phyloP scores from a whole-genome alignment of 2,113 vertebrate genomes.

The Chroicocephalus ridibundus region DNA sequence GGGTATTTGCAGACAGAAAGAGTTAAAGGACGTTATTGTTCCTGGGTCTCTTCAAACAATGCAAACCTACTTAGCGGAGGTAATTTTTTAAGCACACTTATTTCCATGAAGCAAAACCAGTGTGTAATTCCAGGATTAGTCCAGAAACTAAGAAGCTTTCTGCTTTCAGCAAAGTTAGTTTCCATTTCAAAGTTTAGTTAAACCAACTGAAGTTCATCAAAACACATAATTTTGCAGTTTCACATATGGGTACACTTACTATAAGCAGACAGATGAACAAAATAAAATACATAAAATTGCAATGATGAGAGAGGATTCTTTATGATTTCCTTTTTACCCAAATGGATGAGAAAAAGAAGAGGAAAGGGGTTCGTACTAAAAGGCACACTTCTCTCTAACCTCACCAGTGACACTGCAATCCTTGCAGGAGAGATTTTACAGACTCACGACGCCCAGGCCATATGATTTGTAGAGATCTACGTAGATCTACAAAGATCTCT shows the following conservation, averaged over 20 bases:
- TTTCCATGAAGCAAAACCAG: slow-evolving; percentile 49
- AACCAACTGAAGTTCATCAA: slow-evolving; percentile 15
- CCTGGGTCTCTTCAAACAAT: neutral
- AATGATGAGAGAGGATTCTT: neutral
- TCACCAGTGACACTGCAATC: neutral
- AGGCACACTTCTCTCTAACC: too few species aligned
- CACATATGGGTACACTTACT: neutral
- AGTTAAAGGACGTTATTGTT: neutral
- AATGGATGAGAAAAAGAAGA: neutral
- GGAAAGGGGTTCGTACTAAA: neutral
- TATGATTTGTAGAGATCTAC: neutral
- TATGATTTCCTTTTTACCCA: neutral
- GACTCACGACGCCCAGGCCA: neutral
- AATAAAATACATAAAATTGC: neutral
- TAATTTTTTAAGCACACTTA: slow-evolving; percentile 35
- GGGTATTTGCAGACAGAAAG: neutral
- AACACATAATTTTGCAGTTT: neutral
- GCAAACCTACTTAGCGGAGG: neutral
- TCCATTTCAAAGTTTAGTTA: slow-evolving; percentile 50
- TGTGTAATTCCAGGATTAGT: slow-evolving; percentile 56
- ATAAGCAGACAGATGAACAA: neutral
- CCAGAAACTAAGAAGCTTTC: slow-evolving; percentile 39
- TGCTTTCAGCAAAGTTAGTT: slow-evolving; percentile 43
- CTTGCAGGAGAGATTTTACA: neutral
- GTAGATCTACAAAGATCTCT: neutral